These are phyloP conservation scores for Leucoraja erinaceus DNA, from an alignment of 2,113 vertebrate genomes.

Conservation along the genomic window DNA sequence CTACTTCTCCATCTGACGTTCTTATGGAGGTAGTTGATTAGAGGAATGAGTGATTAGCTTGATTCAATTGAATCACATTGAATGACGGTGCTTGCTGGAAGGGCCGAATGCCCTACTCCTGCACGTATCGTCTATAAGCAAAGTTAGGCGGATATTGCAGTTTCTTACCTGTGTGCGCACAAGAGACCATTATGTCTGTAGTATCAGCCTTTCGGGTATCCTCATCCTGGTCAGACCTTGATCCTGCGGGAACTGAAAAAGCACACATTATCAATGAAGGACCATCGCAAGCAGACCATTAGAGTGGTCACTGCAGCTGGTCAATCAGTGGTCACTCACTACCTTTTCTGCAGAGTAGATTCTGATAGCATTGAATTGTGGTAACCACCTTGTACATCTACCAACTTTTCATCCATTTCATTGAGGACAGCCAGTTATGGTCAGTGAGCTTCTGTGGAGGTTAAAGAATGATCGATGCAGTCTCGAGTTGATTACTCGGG, in stretches of 20 bases:
- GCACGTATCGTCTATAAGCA: background rate
- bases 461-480: background rate
- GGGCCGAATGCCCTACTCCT: background rate
- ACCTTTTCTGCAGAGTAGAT: background rate
- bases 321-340: background rate
- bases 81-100: background rate
- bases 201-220: background rate
- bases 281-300: background rate
- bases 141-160: too few species aligned
- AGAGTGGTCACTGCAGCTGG: background rate
- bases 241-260: constrained; percentile 5
- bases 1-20: too few species aligned
- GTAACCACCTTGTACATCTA: background rate
- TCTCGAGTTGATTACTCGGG: too few species aligned
- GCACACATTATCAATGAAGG: background rate
- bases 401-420: background rate
- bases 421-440: background rate
- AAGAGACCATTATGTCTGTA: background rate
- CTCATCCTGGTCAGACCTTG: background rate
- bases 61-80: too few species aligned
- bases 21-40: too few species aligned
- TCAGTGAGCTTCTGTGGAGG: background rate
- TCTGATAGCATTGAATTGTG: background rate
- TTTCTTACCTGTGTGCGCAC: constrained; percentile 20
- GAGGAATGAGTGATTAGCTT: too few species aligned